Evolutionary conservation across 2,113 vertebrate species (phyloP).

Genomic region (Scartelaos histophorus): DNA sequence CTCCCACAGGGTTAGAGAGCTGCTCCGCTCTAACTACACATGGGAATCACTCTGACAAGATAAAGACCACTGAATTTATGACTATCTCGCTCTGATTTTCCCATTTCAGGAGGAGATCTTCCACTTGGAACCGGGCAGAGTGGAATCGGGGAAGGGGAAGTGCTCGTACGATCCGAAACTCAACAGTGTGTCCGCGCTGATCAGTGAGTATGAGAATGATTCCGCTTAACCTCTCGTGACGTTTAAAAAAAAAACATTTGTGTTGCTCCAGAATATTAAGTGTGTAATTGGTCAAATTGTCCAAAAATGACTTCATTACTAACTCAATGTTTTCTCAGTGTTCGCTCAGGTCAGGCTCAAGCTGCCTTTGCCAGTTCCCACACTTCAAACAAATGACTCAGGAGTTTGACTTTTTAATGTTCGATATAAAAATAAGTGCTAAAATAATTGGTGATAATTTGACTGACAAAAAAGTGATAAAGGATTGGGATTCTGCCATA

Average conservation of each 20-base stretch:
- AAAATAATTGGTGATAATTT: neutral
- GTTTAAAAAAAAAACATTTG: neutral
- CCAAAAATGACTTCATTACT: conserved; percentile 23
- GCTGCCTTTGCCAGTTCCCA: conserved; percentile 32
- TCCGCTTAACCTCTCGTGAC: neutral
- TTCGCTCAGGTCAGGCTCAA: conserved; percentile 4
- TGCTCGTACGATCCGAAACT: conserved; percentile 98
- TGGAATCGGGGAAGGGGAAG: conserved; percentile 97
- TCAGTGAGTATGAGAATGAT: conserved; percentile 86
- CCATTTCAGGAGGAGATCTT: conserved; percentile 92
- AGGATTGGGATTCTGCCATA: too few relatives aligned
- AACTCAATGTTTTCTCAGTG: conserved; percentile 15
- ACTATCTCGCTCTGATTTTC: conserved; percentile 57
- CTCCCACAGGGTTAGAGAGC: conserved; percentile 56
- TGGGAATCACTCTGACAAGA: conserved; percentile 65
- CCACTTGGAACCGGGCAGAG: conserved; percentile 91
- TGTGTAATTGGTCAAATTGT: neutral
- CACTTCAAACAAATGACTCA: conserved; percentile 40
- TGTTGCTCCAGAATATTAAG: neutral
- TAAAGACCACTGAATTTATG: conserved; percentile 67
- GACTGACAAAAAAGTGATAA: too few relatives aligned
- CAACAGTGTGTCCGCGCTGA: conserved; percentile 93
- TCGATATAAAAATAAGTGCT: neutral
- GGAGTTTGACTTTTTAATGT: conserved; percentile 31
- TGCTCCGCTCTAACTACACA: conserved; percentile 49